Conservation (phyloP, 2,888 invertebrate species). For the Teleiodes luculella region DNA sequence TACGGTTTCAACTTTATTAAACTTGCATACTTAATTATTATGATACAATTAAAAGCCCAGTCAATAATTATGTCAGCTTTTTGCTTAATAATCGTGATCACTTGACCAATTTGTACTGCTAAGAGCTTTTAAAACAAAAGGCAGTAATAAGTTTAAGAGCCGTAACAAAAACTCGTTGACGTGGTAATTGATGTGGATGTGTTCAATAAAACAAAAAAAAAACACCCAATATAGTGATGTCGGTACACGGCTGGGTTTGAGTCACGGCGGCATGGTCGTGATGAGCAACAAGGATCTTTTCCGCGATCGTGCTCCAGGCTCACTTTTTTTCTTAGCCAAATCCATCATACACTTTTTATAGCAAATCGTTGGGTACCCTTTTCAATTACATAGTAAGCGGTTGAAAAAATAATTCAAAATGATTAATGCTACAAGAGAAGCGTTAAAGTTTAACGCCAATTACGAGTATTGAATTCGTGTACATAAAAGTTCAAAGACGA, state of each 20-base stretch:
- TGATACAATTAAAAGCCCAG: conserved; percentile 11
- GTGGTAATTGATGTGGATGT: conserved; percentile 36
- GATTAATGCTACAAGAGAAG: not conserved
- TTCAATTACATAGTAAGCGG: conserved; percentile 31
- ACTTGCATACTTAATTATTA: not conserved
- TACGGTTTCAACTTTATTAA: not conserved
- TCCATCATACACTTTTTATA: not conserved
- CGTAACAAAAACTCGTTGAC: conserved; percentile 43
- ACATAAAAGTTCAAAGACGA: not conserved
- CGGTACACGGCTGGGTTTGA: conserved; percentile 30
- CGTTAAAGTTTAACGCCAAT: conserved; percentile 5
- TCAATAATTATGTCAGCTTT: conserved; percentile 8
- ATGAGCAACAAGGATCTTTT: conserved; percentile 40
- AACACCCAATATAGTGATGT: not conserved
- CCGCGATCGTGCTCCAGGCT: conserved; percentile 56
- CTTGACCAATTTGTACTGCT: conserved; percentile 18
- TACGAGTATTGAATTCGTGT: not conserved
- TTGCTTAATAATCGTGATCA: conserved; percentile 29
- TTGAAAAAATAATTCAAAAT: conserved; percentile 10
- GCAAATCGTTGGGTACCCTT: conserved; percentile 29
- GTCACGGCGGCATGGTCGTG: conserved; percentile 43
- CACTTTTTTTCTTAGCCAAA: conserved; percentile 30
- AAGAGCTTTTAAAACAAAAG: conserved; percentile 26
- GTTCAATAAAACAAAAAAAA: conserved; percentile 21
- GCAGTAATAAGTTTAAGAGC: conserved; percentile 29